phyloP scores from a whole-genome alignment of 2,797 vertebrate species.

The Gobio occitaniae region DNA sequence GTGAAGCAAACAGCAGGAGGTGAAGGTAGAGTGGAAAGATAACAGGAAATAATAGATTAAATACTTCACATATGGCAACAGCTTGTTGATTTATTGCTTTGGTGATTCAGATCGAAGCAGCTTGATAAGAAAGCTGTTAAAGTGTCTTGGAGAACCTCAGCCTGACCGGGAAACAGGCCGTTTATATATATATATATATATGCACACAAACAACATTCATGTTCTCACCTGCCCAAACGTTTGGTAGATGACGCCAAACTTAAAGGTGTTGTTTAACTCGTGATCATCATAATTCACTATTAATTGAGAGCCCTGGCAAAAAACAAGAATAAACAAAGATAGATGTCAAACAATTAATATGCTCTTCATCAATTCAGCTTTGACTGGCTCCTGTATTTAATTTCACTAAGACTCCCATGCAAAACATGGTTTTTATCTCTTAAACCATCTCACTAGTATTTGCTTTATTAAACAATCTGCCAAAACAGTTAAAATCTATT shows the following conservation, averaged over 20 bases:
- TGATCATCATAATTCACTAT: slow-evolving; percentile 92
- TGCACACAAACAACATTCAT: background rate
- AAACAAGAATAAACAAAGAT: background rate
- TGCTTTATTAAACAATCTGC: background rate
- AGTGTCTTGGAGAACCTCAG: background rate
- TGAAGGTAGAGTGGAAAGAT: background rate
- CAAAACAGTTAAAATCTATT: background rate
- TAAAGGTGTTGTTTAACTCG: slow-evolving; percentile 93
- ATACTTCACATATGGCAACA: background rate
- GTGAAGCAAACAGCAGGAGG: slow-evolving; percentile 9
- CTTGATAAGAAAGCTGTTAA: background rate
- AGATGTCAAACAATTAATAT: background rate
- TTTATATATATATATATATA: too few relatives aligned
- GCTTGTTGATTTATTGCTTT: slow-evolving; percentile 12
- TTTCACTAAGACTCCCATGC: background rate
- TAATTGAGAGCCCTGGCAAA: slow-evolving; percentile 86
- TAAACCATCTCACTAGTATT: background rate
- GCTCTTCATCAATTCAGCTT: background rate
- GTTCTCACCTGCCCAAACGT: slow-evolving; percentile 87
- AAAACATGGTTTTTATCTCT: background rate
- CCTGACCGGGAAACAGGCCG: background rate
- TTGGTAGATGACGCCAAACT: slow-evolving; percentile 94
- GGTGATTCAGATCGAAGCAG: slow-evolving; percentile 19
- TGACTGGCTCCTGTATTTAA: background rate
- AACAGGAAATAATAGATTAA: slow-evolving; percentile 19